These are phyloP conservation scores for Micronycteris hirsuta DNA, from an alignment of 2,113 vertebrate species.

Conservation along the genomic window DNA sequence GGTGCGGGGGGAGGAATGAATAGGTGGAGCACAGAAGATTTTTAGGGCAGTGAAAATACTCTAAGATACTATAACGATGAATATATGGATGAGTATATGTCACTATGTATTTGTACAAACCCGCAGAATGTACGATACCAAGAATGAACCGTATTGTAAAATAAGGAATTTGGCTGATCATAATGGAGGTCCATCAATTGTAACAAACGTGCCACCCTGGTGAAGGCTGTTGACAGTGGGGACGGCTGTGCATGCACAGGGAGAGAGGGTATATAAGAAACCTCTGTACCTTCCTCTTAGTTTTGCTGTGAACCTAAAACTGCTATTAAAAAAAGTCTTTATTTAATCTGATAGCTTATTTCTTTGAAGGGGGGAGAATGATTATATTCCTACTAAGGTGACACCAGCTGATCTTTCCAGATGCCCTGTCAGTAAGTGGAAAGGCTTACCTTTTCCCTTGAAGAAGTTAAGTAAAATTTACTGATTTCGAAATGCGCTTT, in stretches of 20 bases:
- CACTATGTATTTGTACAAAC: too few relatives aligned
- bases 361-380: background rate
- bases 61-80: too few relatives aligned
- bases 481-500: background rate
- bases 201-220: background rate
- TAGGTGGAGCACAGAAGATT: too few relatives aligned
- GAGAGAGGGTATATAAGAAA: fast-evolving
- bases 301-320: background rate
- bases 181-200: background rate
- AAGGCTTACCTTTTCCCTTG: background rate
- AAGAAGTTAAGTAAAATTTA: background rate
- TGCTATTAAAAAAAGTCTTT: background rate
- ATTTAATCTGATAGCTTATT: background rate
- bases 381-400: background rate
- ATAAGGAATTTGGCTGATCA: background rate
- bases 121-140: background rate
- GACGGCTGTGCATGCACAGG: too few relatives aligned
- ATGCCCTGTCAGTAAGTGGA: background rate
- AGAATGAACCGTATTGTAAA: background rate
- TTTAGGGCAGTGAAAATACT: too few relatives aligned
- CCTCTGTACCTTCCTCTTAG: background rate
- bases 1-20: background rate
- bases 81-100: too few relatives aligned
- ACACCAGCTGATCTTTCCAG: background rate
- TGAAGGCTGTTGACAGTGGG: background rate